Conservation (phyloP, 2,113 vertebrate genomes). For the Fregetta grallaria region DNA sequence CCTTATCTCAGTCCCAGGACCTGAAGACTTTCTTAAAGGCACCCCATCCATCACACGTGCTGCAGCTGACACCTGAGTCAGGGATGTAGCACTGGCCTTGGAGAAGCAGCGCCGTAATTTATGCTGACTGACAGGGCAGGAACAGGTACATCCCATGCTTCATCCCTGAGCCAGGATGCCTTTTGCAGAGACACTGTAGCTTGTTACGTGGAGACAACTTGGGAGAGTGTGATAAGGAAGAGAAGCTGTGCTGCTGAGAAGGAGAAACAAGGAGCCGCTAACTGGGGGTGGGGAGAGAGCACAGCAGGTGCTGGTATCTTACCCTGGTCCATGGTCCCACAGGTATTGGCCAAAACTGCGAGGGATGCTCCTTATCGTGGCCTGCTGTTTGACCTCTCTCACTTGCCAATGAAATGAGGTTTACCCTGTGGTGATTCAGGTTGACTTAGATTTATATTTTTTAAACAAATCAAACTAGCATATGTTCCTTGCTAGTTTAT, state of each 20-base stretch:
- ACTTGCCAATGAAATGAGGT: background rate
- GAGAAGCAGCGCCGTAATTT: background rate
- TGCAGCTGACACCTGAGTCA: background rate
- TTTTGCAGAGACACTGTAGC: background rate
- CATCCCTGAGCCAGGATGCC: background rate
- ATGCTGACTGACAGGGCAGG: background rate
- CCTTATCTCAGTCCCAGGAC: background rate
- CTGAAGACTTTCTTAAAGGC: background rate
- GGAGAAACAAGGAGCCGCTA: rapidly evolving
- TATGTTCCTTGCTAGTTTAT: background rate
- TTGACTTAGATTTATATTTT: background rate
- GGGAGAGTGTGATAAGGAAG: background rate
- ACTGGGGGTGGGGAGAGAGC: background rate
- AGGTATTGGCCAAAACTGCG: background rate
- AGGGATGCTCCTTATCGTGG: background rate
- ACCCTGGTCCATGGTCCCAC: background rate
- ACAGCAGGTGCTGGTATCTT: background rate
- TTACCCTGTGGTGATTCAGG: background rate
- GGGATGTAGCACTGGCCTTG: background rate
- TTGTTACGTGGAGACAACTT: background rate
- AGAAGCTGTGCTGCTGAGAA: background rate
- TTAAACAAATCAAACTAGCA: background rate
- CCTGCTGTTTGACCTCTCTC: background rate
- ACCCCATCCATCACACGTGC: background rate
- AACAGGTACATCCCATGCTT: background rate